Evolutionary conservation across 2,797 vertebrate species (phyloP).

Genomic region (Morelia viridis): DNA sequence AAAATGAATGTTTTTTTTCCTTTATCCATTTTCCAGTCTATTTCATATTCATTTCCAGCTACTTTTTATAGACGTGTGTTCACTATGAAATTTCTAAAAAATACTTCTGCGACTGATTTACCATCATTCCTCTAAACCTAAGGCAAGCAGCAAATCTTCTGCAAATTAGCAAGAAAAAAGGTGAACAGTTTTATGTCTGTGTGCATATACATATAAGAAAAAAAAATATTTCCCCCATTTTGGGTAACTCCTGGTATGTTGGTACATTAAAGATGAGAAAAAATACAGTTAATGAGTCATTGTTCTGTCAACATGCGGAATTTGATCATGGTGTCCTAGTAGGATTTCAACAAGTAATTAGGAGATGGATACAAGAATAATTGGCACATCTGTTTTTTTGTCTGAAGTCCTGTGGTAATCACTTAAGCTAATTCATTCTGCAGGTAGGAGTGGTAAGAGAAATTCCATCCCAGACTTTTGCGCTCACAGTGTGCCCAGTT

Average conservation of each 20-base stretch:
- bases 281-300: slow-evolving; percentile 60
- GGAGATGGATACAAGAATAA: slow-evolving; percentile 70
- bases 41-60: background rate
- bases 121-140: background rate
- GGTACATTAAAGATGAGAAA: slow-evolving; percentile 7
- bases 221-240: background rate
- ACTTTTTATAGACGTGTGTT: background rate
- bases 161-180: background rate
- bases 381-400: slow-evolving; percentile 66
- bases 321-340: slow-evolving; percentile 65
- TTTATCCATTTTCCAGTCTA: background rate
- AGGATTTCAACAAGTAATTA: slow-evolving; percentile 70
- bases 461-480: slow-evolving; percentile 28
- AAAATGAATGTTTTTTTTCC: background rate
- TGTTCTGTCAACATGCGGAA: slow-evolving; percentile 44
- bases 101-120: background rate
- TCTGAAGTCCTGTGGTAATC: slow-evolving; percentile 54
- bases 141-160: background rate
- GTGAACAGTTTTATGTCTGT: background rate
- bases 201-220: background rate
- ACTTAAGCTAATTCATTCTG: slow-evolving; percentile 50
- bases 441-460: slow-evolving; percentile 53
- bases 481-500: slow-evolving; percentile 38
- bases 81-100: background rate
- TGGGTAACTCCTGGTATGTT: background rate